Evolutionary conservation across 2,888 invertebrate genomes (phyloP).

Genomic region (Orthonevra nobilis): DNA sequence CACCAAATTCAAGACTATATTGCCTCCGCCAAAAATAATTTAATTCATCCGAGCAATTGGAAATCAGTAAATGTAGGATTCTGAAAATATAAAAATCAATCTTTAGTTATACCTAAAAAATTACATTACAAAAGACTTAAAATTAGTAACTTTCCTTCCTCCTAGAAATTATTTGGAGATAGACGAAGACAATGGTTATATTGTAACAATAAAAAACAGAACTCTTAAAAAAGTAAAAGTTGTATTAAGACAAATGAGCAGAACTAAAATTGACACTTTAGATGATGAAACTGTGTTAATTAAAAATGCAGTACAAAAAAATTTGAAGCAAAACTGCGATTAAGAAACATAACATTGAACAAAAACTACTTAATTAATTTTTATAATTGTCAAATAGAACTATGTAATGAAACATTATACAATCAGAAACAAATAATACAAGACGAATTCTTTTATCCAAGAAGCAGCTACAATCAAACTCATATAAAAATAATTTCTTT

Average conservation of each 20-base stretch:
- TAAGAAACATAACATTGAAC: conserved; percentile 36
- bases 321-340: conserved; percentile 39
- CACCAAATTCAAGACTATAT: conserved; percentile 13
- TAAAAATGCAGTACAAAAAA: conserved; percentile 20
- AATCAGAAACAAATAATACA: conserved; percentile 1
- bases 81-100: conserved; percentile 19
- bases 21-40: neutral
- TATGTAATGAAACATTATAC: conserved; percentile 21
- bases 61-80: conserved; percentile 5
- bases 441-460: conserved; percentile 1
- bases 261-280: conserved; percentile 8
- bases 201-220: conserved; percentile 17
- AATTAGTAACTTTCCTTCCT: conserved; percentile 17
- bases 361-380: conserved; percentile 33
- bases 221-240: too few species aligned
- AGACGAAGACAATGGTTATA: conserved; percentile 5
- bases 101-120: conserved; percentile 28
- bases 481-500: conserved; percentile 4
- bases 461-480: neutral
- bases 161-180: conserved; percentile 12
- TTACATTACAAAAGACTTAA: conserved; percentile 21
- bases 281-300: conserved; percentile 31
- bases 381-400: conserved; percentile 48
- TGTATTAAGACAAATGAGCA: neutral
- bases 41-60: neutral